Evolutionary conservation across 1,140 invertebrate species (phyloP).

Genomic region (Hycleus cichorii): DNA sequence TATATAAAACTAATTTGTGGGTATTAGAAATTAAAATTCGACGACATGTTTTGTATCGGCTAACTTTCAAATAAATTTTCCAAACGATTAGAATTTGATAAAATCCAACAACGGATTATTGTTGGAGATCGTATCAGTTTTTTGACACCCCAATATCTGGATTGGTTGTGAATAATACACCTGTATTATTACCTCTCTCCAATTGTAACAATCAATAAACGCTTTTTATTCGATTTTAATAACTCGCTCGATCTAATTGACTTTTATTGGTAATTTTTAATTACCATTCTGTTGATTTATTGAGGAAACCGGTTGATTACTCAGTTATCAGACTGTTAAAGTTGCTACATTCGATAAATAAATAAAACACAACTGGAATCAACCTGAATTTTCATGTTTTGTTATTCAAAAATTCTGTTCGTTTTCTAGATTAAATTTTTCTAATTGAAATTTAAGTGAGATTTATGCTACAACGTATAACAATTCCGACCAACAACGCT

Average conservation of each 20-base stretch:
- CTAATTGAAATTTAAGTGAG: slow-evolving; percentile 15
- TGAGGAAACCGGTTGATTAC: background rate
- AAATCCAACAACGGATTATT: too few relatives aligned
- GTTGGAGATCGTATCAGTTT: slow-evolving; percentile 4
- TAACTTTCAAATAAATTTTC: too few relatives aligned
- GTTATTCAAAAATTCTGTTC: slow-evolving; percentile 2
- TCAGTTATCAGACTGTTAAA: background rate
- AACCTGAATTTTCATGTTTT: background rate
- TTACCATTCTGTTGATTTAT: slow-evolving; percentile 9
- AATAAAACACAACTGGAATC: background rate
- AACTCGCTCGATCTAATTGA: slow-evolving; percentile 1
- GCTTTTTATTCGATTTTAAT: slow-evolving; percentile 11
- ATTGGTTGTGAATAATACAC: slow-evolving; percentile 3
- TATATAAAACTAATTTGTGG: too few relatives aligned
- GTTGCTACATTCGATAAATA: background rate
- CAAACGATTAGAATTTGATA: too few relatives aligned
- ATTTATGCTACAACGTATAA: slow-evolving; percentile 13
- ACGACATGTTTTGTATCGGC: too few relatives aligned
- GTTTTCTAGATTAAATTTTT: slow-evolving; percentile 3
- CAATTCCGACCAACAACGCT: slow-evolving; percentile 6
- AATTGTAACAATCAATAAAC: slow-evolving; percentile 5
- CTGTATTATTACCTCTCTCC: slow-evolving; percentile 1
- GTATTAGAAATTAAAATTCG: too few relatives aligned
- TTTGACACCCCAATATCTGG: slow-evolving; percentile 12
- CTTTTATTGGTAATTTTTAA: slow-evolving; percentile 3